Conservation (phyloP, 64 coral and sea anemone genomes). For the Pocillopora verrucosa region DNA sequence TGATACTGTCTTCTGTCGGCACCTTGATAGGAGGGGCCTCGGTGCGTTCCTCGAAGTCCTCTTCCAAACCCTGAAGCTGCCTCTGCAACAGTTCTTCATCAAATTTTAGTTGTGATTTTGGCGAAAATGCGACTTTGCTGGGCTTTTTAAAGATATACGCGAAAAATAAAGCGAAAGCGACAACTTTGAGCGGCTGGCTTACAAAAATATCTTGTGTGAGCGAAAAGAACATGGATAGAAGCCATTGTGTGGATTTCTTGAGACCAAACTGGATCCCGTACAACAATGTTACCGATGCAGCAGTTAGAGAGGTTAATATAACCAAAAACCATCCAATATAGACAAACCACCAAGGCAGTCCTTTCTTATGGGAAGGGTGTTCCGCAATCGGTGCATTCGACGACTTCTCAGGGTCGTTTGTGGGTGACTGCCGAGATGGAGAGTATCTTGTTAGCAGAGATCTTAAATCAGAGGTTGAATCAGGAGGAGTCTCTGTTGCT, state of each 20-base stretch:
- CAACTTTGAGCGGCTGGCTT: conserved; percentile 85
- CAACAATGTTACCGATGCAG: conserved; percentile 62
- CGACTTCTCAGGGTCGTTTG: neutral
- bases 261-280: conserved; percentile 86
- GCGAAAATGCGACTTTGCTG: neutral
- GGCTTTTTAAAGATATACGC: conserved; percentile 88
- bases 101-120: neutral
- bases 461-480: conserved; percentile 8
- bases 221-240: conserved; percentile 87
- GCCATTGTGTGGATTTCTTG: conserved; percentile 81
- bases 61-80: neutral
- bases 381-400: neutral
- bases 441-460: neutral
- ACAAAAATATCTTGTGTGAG: conserved; percentile 90
- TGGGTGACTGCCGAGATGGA: neutral
- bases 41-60: neutral
- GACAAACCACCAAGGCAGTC: conserved; percentile 74
- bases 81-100: neutral
- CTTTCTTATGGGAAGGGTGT: neutral
- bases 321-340: conserved; percentile 83
- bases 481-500: neutral
- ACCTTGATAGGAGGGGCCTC: conserved; percentile 26
- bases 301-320: conserved; percentile 44
- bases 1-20: conserved; percentile 56
- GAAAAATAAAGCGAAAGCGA: conserved; percentile 67